Conservation (phyloP, 2,797 vertebrate species). For the Strix occidentalis region DNA sequence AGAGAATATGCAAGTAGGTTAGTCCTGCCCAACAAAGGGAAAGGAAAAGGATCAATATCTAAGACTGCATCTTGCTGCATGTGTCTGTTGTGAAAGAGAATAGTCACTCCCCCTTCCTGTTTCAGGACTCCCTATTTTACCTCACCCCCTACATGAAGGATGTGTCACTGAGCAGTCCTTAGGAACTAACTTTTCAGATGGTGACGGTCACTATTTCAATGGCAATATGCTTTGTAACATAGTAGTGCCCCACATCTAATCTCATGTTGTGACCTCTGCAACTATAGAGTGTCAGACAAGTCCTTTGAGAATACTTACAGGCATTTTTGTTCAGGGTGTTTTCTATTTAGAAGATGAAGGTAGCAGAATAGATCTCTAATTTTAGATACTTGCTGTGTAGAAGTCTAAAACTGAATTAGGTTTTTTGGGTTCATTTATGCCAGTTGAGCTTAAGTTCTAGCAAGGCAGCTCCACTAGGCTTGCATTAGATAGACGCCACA, state of each 20-base stretch:
- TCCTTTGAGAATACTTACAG: neutral
- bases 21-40: neutral
- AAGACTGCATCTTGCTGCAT: neutral
- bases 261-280: neutral
- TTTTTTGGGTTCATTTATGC: neutral
- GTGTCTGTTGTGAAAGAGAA: neutral
- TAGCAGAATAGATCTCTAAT: neutral
- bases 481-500: neutral
- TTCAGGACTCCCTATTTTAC: neutral
- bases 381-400: neutral
- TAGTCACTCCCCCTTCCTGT: neutral
- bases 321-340: neutral
- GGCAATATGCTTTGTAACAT: neutral
- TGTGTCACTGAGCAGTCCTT: neutral
- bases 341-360: neutral
- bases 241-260: neutral
- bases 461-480: neutral
- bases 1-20: neutral
- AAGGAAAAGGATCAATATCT: neutral
- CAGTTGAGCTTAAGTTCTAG: neutral
- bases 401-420: neutral
- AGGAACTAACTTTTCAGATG: neutral
- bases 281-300: neutral
- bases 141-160: neutral
- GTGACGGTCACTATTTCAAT: neutral